phyloP scores from a whole-genome alignment of 2,797 vertebrate species.

The Acrossocheilus wenchowensis region DNA sequence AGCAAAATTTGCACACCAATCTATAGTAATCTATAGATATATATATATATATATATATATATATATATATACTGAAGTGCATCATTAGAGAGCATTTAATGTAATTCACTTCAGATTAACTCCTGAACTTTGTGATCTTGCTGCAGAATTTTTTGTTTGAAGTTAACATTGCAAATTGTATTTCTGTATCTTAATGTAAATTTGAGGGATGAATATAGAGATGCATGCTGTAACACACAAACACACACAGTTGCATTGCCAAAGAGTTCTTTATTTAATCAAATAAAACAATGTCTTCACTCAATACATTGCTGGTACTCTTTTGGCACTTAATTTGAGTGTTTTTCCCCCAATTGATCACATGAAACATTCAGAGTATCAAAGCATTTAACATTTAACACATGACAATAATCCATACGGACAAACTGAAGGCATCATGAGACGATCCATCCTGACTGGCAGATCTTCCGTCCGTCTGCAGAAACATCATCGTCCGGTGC shows the following conservation, averaged over 20 bases:
- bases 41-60: too few species aligned
- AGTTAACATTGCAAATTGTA: background rate
- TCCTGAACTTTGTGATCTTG: too few species aligned
- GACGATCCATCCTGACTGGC: background rate
- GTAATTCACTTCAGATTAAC: too few species aligned
- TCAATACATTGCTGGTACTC: background rate
- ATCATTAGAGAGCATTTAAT: too few species aligned
- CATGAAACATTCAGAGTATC: background rate
- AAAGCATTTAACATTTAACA: background rate
- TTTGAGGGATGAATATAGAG: background rate
- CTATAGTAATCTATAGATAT: too few species aligned
- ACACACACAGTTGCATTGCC: background rate
- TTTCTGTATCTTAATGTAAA: background rate
- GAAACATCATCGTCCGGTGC: background rate
- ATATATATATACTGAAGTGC: too few species aligned
- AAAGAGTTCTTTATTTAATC: conserved; percentile 16
- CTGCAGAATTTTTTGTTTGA: conserved; percentile 32
- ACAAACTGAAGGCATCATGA: background rate
- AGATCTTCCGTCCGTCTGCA: conserved; percentile 2
- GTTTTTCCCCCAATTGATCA: background rate
- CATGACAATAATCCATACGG: background rate
- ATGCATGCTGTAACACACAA: conserved; percentile 27
- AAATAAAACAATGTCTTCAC: background rate
- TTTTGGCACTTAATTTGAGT: background rate
- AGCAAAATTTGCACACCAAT: too few species aligned